Percentiles rank a stretch among this genome's conserved stretches.
These are phyloP conservation scores for Noctua comes DNA, from an alignment of 2,888 invertebrate species.

Conservation along the genomic window DNA sequence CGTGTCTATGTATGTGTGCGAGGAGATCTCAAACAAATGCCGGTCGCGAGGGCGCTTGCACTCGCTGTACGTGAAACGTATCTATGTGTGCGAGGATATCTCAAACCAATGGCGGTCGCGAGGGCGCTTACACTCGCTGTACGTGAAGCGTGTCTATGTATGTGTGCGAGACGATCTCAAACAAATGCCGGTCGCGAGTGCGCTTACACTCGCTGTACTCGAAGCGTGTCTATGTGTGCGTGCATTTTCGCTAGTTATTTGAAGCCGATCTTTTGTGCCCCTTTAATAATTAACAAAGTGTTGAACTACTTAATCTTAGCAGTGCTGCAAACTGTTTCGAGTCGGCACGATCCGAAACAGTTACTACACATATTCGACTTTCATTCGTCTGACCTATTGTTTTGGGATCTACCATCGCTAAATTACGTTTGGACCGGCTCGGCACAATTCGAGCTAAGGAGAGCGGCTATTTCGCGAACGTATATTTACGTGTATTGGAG, in stretches of 20 bases:
- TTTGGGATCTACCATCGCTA: background rate
- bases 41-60: too few relatives aligned
- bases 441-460: background rate
- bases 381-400: background rate
- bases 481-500: background rate
- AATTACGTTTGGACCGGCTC: background rate
- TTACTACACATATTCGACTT: background rate
- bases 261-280: background rate
- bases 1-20: too few relatives aligned
- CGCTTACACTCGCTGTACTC: too few relatives aligned
- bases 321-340: background rate
- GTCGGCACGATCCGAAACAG: background rate
- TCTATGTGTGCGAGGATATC: too few relatives aligned
- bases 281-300: background rate
- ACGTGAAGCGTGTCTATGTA: background rate
- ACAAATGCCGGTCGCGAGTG: too few relatives aligned
- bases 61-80: too few relatives aligned
- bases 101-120: background rate
- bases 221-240: too few relatives aligned
- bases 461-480: background rate
- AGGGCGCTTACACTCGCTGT: background rate
- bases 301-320: background rate
- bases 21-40: background rate
- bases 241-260: background rate
- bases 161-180: too few relatives aligned